Evolutionary conservation across 1,140 invertebrate species (phyloP), one percentile per base, ranked within the genome.

Genomic region (Heliconius eleuchia): DNA sequence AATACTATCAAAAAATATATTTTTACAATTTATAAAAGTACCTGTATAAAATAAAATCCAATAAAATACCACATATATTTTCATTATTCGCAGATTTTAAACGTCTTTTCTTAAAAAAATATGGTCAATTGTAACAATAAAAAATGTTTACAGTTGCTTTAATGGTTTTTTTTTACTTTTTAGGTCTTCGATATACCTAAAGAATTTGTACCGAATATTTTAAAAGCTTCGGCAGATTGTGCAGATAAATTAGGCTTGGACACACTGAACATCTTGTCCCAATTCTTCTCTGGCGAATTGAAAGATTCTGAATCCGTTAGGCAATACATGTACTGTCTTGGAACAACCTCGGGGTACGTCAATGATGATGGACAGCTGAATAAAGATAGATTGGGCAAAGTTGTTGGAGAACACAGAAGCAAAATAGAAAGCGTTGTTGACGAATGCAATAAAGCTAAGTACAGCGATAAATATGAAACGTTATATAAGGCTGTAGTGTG

Each of bases 171-270:
- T 55, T 55, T n/a, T 5, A 2, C 2, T 66, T 66, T 66, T 66
- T 66, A 66, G 60, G 30, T 66, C 3, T 27, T 27, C 13, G 60
- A 66, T 1, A 2, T 66, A 16, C 60, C 60, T 30, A 27, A 27
- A 16, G 23, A 66, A 66, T 66, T 66, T 66, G 23, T 66, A 13
- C 60, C 60, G 1, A 27, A 66, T 30, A 66, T 66, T 66, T 4
- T 66, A 27, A 66, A 66, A 30, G 60, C 60, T 66, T 66, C 60
- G 13, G 60, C 60, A n/a, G 60, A 66, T 30, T 66, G 60, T 66
- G 60, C 23, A 13, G 60, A 66, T 66, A 66, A 66, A 66, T 66
- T 66, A 6, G 60, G 60, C 23, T 66, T 66, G 23, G 60, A 66
- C 11, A 6, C 60, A 30, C 60, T 66, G 4, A 27, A 27, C 16